A percentile compares a stretch with the other conserved stretches of the same genome.
Conservation (phyloP, 1,140 invertebrate species). For the Oncopeltus fasciatus region DNA sequence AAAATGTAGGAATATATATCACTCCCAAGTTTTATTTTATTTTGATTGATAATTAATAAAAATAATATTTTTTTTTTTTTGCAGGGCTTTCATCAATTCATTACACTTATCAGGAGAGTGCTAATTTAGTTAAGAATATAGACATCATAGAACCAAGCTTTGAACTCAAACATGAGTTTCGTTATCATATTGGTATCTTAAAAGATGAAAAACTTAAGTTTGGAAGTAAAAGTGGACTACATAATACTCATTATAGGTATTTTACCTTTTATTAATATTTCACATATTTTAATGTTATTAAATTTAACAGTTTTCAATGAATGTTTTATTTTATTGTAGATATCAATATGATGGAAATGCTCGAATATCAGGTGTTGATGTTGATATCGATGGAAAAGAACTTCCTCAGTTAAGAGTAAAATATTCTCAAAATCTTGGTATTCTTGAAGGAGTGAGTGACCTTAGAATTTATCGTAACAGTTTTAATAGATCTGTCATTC, state of each 20-base stretch:
- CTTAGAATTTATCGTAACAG: constrained; percentile 68
- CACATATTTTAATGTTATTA: constrained; percentile 7
- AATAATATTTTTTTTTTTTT: constrained; percentile 17
- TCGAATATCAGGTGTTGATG: constrained; percentile 67
- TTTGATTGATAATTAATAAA: background rate
- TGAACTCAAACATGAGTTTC: constrained; percentile 74
- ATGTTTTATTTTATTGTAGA: constrained; percentile 30
- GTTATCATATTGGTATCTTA: constrained; percentile 76
- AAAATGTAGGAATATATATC: no score
- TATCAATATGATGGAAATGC: constrained; percentile 84
- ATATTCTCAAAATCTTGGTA: constrained; percentile 75
- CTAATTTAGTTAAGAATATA: constrained; percentile 67
- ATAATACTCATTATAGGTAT: constrained; percentile 62
- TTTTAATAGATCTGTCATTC: constrained; percentile 75
- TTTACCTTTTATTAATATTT: background rate
- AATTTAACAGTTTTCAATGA: background rate
- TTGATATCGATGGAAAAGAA: constrained; percentile 71
- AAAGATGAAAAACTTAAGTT: constrained; percentile 79
- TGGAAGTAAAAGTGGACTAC: constrained; percentile 63
- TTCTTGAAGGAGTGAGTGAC: constrained; percentile 69
- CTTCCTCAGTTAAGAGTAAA: constrained; percentile 54
- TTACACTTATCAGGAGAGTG: constrained; percentile 74
- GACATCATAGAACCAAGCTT: constrained; percentile 74
- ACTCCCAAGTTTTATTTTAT: no score
- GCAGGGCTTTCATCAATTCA: constrained; percentile 67